Evolutionary conservation across 2,888 invertebrate genomes (phyloP), one percentile per base, ranked within the genome.

Genomic region (Xylocampa areola): DNA sequence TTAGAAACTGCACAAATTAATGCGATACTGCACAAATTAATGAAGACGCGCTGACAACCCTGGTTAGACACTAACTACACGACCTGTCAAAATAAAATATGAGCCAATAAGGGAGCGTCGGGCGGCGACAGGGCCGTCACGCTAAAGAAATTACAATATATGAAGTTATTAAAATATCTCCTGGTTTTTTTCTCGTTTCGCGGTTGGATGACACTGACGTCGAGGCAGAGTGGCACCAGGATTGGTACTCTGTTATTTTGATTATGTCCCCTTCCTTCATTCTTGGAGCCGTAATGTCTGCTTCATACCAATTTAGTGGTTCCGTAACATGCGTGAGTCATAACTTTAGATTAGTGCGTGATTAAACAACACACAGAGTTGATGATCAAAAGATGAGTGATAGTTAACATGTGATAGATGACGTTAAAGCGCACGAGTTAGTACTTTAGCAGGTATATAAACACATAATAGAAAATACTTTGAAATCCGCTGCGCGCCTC

Each of bases 161-260:
- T 88, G 90, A 90, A 92, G 88, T 92, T 92, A 93, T 92, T 93
- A 92, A 92, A 92, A 91, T 91, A 85, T 89, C 81, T 90, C 62
- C 73, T 73, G 68, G 71, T 82, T 87, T 87, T 88, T 90, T 89
- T 89, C 82, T 88, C 81, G 84, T 88, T 90, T 88, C 88, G 88
- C 89, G 89, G 81, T 89, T 81, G 84, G 85, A 63, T 88, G 90
- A 87, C 87, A 86, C 70, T 29, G 78, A 73, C 79, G 82, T 77
- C 78, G 74, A 80, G 78, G 81, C 78, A 82, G 71, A 78, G 63
- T 84, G 85, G 77, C 80, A 65, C 39, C 57, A 74, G 68, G 70
- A 72, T 77, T 76, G 73, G 73, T 73, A 68, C 59, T 55, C 52
- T 65, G 72, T 73, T 78, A 76, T 75, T 76, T 78, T 71, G 69